A percentile compares a stretch with the other conserved stretches of the same genome.
phyloP scores from a whole-genome alignment of 2,888 invertebrate genomes.

The Iphiclides podalirius region DNA sequence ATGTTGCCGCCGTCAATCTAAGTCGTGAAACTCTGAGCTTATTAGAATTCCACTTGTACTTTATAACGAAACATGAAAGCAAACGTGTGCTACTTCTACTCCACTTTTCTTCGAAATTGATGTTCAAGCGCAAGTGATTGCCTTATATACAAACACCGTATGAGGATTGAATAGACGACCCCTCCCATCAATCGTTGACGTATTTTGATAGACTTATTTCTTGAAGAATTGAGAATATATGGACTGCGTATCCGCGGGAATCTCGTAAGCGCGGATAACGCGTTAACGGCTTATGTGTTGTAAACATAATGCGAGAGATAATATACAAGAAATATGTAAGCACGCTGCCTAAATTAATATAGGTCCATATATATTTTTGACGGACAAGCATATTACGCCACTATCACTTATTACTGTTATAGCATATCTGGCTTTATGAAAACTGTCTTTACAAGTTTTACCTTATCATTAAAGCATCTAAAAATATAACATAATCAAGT shows the following conservation, averaged over 20 bases:
- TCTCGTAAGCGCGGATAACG: not conserved
- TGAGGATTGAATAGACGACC: slow-evolving; percentile 11
- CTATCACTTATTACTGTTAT: not conserved
- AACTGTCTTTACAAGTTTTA: no score
- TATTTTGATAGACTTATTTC: slow-evolving; percentile 9
- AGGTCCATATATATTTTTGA: no score
- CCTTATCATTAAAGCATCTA: no score
- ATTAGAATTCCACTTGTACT: not conserved
- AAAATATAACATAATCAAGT: no score
- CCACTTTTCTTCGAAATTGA: slow-evolving; percentile 13
- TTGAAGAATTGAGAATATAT: slow-evolving; percentile 8
- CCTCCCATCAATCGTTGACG: slow-evolving; percentile 20
- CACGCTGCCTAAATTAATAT: not conserved
- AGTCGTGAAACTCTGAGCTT: not conserved
- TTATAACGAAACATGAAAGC: not conserved
- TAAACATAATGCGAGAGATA: not conserved
- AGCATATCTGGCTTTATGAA: no score
- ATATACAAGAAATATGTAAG: not conserved
- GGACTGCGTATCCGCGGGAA: not conserved
- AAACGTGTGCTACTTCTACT: not conserved
- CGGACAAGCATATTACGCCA: not conserved
- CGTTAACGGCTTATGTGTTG: not conserved
- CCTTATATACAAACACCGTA: slow-evolving; percentile 21
- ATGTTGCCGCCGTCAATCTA: not conserved
- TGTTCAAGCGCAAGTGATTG: slow-evolving; percentile 18